Conservation (phyloP, 2,113 vertebrate species). For the Cyanoderma ruficeps region DNA sequence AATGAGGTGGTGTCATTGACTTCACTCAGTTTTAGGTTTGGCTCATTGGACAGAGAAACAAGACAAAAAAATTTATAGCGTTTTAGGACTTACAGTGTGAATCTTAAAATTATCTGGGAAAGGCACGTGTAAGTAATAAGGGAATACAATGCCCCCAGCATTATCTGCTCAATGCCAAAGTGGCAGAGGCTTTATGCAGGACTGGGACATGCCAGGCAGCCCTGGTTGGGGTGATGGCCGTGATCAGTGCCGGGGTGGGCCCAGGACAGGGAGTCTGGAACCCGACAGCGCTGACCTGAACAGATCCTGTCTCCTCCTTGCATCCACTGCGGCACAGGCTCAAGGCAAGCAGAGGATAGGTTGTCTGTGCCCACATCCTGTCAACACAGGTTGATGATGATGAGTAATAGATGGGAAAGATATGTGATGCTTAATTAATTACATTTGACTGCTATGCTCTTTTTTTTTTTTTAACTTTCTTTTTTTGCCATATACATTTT, state of each 20-base stretch:
- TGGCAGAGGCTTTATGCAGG: background rate
- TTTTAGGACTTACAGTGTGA: background rate
- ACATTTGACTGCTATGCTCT: slow-evolving; percentile 1
- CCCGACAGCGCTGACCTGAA: background rate
- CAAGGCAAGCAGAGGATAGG: background rate
- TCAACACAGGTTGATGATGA: slow-evolving; percentile 38
- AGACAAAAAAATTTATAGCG: background rate
- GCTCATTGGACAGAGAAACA: background rate
- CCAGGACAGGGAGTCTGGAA: background rate
- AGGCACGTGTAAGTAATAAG: background rate
- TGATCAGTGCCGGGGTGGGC: background rate
- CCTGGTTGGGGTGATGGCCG: background rate
- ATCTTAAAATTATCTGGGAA: background rate
- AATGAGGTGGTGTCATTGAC: background rate
- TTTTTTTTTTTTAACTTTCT: background rate
- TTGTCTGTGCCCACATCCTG: background rate
- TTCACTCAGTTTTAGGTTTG: background rate
- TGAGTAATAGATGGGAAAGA: slow-evolving; percentile 63
- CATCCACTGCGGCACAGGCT: background rate
- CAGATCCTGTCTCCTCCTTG: background rate
- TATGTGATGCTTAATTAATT: slow-evolving; percentile 43
- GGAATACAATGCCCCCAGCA: background rate
- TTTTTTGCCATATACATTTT: background rate
- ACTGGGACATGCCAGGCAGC: background rate
- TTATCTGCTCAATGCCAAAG: background rate